Conservation (phyloP, 2,888 invertebrate genomes). For the Alcis repandata region DNA sequence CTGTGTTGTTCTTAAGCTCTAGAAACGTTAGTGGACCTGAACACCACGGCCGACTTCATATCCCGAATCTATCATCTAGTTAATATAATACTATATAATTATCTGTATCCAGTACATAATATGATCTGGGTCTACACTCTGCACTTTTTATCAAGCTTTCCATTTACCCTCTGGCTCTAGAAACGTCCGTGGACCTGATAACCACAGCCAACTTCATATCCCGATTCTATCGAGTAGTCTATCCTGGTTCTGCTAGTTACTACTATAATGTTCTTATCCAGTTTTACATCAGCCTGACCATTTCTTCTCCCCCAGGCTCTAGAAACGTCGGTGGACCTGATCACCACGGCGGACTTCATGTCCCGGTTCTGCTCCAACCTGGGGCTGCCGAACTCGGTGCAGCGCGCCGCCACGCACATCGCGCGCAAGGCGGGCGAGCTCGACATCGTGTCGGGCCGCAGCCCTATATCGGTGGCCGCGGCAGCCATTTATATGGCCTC, state of each 20-base stretch:
- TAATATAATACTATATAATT: too few relatives aligned
- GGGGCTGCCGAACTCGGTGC: slow-evolving; percentile 94
- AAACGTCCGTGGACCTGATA: too few relatives aligned
- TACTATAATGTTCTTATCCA: too few relatives aligned
- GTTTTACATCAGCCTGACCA: too few relatives aligned
- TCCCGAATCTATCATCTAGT: slow-evolving; percentile 99
- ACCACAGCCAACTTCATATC: too few relatives aligned
- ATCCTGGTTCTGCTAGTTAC: too few relatives aligned
- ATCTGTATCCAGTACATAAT: too few relatives aligned
- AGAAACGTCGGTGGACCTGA: slow-evolving; percentile 98
- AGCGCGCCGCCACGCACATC: slow-evolving; percentile 98
- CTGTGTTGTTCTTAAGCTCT: too few relatives aligned
- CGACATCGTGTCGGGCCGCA: slow-evolving; percentile 98
- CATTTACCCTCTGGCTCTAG: too few relatives aligned
- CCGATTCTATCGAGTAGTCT: too few relatives aligned
- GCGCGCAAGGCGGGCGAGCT: slow-evolving; percentile 98
- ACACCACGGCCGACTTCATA: slow-evolving; percentile 99
- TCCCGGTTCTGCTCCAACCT: slow-evolving; percentile 99
- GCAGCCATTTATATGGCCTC: slow-evolving; percentile 99
- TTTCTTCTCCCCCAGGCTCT: slow-evolving; percentile 84
- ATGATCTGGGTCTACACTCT: too few relatives aligned
- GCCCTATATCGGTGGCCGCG: slow-evolving; percentile 99
- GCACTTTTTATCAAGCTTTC: too few relatives aligned
- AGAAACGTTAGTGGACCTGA: slow-evolving; percentile 98
- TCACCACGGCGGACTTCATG: slow-evolving; percentile 99